Evolutionary conservation across 2,888 invertebrate genomes (phyloP).

Genomic region (Caenorhabditis virilis): DNA sequence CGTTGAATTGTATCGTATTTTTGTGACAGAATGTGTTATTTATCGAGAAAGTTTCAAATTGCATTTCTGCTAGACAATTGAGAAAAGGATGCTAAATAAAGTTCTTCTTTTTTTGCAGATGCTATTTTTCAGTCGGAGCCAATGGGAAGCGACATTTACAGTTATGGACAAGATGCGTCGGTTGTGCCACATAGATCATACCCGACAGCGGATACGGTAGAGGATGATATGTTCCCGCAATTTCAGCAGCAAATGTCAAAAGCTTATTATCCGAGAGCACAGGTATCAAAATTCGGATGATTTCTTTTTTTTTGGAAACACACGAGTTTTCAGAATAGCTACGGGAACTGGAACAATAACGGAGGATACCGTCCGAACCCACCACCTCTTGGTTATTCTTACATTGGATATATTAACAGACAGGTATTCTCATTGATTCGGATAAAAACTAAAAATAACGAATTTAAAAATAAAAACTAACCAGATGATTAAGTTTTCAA

Average conservation of each 20-base stretch:
- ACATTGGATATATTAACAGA: constrained; percentile 61
- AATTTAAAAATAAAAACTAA: no score
- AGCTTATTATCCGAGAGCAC: constrained; percentile 19
- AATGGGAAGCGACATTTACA: not conserved
- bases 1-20: no score
- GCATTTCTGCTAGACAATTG: no score
- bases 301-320: not conserved
- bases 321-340: not conserved
- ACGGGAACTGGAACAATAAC: constrained; percentile 9
- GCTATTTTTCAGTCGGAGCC: constrained; percentile 13
- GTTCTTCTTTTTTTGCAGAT: constrained; percentile 2
- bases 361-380: constrained; percentile 24
- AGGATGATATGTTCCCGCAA: no score
- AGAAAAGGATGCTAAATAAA: no score
- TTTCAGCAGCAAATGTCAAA: no score
- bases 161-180: not conserved
- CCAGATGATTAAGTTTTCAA: not conserved
- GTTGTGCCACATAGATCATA: not conserved
- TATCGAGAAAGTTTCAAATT: no score
- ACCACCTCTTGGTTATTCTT: constrained; percentile 49
- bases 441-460: no score
- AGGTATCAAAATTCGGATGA: constrained; percentile 3
- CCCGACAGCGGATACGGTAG: not conserved
- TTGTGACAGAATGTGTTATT: no score
- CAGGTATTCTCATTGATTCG: no score